phyloP scores from a whole-genome alignment of 2,113 vertebrate genomes.

The Hystrix brachyura region DNA sequence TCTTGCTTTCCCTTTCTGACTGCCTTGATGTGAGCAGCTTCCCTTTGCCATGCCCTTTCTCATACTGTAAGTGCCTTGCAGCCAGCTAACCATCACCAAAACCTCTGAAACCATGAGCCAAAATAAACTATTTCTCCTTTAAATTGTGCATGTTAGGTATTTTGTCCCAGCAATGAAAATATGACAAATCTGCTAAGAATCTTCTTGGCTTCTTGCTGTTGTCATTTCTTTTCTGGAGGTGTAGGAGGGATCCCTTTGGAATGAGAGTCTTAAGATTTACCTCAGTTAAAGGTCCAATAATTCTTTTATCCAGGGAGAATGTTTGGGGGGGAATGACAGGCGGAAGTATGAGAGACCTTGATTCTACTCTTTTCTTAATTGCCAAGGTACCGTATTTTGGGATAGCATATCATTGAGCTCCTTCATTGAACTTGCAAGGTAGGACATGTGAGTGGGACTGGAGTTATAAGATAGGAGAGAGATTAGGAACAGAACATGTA shows the following conservation, averaged over 20 bases:
- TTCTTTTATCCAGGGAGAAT: not conserved
- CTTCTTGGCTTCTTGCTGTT: not conserved
- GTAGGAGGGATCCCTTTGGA: not conserved
- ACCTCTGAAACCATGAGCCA: not conserved
- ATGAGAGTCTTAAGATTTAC: not conserved
- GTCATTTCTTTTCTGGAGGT: not conserved
- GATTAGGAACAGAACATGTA: constrained; percentile 6
- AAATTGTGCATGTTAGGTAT: not conserved
- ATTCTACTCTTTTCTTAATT: not conserved
- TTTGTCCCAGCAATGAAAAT: not conserved
- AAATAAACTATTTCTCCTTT: not conserved
- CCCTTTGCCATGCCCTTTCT: not conserved
- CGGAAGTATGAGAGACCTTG: not conserved
- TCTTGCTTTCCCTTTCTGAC: not conserved
- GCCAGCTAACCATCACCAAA: not conserved
- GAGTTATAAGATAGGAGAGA: not conserved
- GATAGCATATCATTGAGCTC: not conserved
- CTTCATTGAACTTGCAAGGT: not conserved
- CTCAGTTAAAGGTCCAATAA: not conserved
- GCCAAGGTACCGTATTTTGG: not conserved
- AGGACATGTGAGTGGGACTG: not conserved
- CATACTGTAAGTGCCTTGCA: not conserved
- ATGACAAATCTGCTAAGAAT: not conserved
- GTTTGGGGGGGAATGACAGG: not conserved
- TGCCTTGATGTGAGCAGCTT: not conserved